Percentiles rank a stretch among this genome's conserved stretches.
Conservation (phyloP, 2,113 vertebrate genomes). For the Malurus melanocephalus region DNA sequence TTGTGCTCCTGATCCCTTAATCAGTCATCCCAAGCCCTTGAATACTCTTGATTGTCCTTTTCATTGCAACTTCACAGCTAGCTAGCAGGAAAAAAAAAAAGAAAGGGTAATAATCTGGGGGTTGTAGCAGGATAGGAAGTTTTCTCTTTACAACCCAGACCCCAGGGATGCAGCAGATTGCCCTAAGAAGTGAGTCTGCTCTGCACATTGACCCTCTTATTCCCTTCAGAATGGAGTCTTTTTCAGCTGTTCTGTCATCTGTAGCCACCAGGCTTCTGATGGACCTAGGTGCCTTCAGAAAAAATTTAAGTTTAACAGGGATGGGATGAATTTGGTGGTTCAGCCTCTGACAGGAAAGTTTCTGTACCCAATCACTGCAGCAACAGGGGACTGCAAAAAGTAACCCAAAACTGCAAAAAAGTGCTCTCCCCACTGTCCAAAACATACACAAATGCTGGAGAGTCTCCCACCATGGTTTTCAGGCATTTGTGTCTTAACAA, state of each 20-base stretch:
- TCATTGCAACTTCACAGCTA: background rate
- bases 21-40: background rate
- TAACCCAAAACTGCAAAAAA: accelerated
- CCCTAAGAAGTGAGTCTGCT: background rate
- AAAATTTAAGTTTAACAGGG: background rate
- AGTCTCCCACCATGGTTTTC: background rate
- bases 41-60: background rate
- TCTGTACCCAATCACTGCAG: accelerated
- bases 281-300: background rate
- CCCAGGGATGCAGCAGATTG: background rate
- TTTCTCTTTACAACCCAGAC: background rate
- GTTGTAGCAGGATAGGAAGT: background rate
- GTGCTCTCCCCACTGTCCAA: background rate
- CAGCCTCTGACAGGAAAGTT: background rate
- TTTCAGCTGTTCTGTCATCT: background rate
- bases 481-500: background rate
- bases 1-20: background rate
- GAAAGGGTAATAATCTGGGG: background rate
- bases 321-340: background rate
- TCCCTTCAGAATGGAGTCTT: background rate
- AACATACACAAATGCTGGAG: background rate
- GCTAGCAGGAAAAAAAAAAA: background rate
- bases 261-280: background rate
- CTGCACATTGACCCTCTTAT: background rate
- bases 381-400: background rate